Conservation (phyloP, 1,140 invertebrate species). For the Planococcus citri region DNA sequence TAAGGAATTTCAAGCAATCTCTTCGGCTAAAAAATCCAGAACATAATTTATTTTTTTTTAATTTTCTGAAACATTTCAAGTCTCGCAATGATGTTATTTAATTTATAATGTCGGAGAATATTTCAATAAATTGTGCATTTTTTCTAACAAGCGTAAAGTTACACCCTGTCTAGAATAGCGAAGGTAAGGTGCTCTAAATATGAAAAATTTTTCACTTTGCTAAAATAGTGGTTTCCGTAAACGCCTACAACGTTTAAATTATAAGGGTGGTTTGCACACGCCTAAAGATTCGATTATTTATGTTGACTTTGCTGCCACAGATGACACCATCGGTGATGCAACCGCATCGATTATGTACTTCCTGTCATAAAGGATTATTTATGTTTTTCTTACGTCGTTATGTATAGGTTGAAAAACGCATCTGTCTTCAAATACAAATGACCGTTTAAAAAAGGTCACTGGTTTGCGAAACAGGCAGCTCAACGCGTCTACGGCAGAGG, state of each 20-base stretch:
- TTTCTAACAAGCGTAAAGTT: too few species aligned
- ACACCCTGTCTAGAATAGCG: too few species aligned
- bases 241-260: not conserved
- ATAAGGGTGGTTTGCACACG: not conserved
- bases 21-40: too few species aligned
- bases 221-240: conserved; percentile 7
- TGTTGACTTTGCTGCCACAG: not conserved
- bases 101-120: too few species aligned
- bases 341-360: conserved; percentile 3
- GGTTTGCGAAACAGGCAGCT: not conserved
- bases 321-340: conserved; percentile 10
- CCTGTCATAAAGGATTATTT: conserved; percentile 16
- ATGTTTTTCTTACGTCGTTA: conserved; percentile 1
- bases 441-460: not conserved
- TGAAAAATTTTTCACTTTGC: not conserved
- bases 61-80: too few species aligned
- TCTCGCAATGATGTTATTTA: too few species aligned
- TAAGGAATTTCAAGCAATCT: too few species aligned
- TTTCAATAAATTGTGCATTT: too few species aligned
- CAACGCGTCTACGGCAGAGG: not conserved
- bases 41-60: too few species aligned
- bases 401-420: not conserved
- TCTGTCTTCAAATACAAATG: not conserved
- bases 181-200: not conserved
- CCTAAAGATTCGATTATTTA: not conserved